Evolutionary conservation across 2,888 invertebrate species (phyloP).

Genomic region (Callosobruchus maculatus): DNA sequence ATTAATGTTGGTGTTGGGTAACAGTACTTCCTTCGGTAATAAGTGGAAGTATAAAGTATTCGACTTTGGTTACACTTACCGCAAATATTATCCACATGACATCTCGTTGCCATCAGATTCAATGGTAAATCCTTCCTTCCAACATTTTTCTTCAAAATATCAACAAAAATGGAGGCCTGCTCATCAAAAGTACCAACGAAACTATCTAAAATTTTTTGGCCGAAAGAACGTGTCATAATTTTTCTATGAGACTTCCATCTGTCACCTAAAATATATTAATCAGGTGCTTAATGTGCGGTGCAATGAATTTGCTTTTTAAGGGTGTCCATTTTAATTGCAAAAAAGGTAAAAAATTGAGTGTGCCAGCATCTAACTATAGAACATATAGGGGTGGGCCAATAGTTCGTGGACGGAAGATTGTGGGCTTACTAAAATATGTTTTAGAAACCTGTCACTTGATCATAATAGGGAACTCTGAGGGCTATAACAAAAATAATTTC

Average conservation of each 20-base stretch:
- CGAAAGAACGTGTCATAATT: neutral
- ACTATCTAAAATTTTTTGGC: neutral
- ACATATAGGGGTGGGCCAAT: too few species aligned
- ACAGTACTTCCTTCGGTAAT: constrained; percentile 1
- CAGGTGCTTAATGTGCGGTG: too few species aligned
- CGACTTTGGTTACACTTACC: neutral
- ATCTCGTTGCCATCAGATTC: neutral
- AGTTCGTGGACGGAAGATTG: too few species aligned
- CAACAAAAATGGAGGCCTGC: neutral
- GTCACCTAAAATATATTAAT: neutral
- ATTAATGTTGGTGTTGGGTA: constrained; percentile 7
- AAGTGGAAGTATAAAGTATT: too few species aligned
- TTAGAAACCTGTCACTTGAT: too few species aligned
- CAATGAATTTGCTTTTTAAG: too few species aligned
- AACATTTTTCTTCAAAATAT: neutral
- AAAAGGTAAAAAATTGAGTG: too few species aligned
- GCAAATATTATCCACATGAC: neutral
- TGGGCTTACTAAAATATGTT: too few species aligned
- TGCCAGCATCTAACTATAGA: too few species aligned
- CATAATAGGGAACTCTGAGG: too few species aligned
- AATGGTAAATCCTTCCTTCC: neutral
- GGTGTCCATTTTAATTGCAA: too few species aligned
- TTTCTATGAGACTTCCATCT: neutral
- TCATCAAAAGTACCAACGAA: neutral
- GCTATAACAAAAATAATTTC: too few species aligned